Evolutionary conservation across 2,113 vertebrate genomes (phyloP).

Genomic region (Pteruthius melanotis): DNA sequence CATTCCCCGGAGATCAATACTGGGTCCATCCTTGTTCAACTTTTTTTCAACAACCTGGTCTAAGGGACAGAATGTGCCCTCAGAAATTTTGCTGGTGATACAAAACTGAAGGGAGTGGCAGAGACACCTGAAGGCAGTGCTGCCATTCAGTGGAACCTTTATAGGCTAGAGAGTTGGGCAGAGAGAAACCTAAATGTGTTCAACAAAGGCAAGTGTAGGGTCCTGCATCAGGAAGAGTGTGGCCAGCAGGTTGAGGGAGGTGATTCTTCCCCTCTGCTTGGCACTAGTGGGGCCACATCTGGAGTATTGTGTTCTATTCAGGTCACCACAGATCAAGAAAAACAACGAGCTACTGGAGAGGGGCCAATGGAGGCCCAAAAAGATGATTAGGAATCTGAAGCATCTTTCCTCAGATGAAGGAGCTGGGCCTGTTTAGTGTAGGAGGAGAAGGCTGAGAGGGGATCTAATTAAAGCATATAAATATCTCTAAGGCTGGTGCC

Average conservation of each 20-base stretch:
- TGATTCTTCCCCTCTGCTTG: background rate
- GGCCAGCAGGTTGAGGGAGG: background rate
- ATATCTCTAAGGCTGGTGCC: background rate
- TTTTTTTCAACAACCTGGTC: background rate
- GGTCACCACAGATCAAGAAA: background rate
- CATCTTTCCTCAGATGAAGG: background rate
- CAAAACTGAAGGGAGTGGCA: rapidly evolving
- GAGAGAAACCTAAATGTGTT: background rate
- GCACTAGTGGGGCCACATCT: background rate
- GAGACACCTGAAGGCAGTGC: background rate
- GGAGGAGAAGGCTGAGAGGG: background rate
- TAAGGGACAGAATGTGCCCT: background rate
- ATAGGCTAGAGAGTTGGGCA: background rate
- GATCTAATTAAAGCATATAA: background rate
- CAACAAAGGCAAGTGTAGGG: background rate
- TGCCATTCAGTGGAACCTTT: background rate
- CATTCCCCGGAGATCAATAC: background rate
- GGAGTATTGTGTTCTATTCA: background rate
- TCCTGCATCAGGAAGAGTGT: background rate
- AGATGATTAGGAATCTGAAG: background rate
- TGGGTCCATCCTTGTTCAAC: background rate
- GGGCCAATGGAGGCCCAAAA: background rate
- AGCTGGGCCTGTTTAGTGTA: background rate
- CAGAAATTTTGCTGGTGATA: background rate
- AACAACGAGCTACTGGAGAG: background rate